These are phyloP conservation scores for Jordanella pulchra DNA, from an alignment of 2,797 vertebrate genomes.

Conservation along the genomic window DNA sequence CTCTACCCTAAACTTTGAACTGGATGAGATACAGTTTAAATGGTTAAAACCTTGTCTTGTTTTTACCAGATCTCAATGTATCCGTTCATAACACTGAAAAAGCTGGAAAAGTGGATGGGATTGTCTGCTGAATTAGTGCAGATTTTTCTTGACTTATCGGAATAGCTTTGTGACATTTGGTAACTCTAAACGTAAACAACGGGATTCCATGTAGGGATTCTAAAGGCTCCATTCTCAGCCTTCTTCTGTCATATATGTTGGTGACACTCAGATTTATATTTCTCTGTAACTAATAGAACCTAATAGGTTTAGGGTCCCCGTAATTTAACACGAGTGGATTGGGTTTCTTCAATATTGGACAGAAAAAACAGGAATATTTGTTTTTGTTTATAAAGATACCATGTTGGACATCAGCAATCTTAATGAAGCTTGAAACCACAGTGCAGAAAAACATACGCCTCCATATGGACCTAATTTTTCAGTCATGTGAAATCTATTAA, in stretches of 20 bases:
- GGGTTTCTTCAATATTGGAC: not conserved
- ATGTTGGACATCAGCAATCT: not conserved
- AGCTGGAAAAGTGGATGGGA: not conserved
- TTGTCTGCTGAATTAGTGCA: not conserved
- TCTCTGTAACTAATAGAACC: not conserved
- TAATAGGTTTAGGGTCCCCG: not conserved
- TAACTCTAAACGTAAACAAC: not conserved
- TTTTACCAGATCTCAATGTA: not conserved
- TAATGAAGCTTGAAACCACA: not conserved
- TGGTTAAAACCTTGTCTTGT: not conserved
- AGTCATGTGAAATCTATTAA: not conserved
- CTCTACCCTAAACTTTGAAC: constrained; percentile 7
- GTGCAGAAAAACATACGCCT: not conserved
- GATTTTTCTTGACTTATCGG: not conserved
- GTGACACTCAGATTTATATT: not conserved
- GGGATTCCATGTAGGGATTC: not conserved
- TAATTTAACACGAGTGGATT: not conserved
- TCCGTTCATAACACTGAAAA: not conserved
- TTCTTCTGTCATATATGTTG: not conserved
- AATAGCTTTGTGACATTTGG: not conserved
- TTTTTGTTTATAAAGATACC: not conserved
- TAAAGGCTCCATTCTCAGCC: not conserved
- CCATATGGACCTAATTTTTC: too few relatives aligned
- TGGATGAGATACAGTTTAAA: too few relatives aligned
- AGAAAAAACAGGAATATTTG: not conserved